A percentile compares a stretch with the other conserved stretches of the same genome.
Evolutionary conservation across 2,797 vertebrate genomes (phyloP).

Genomic region (Neosilurus mollespiculum): DNA sequence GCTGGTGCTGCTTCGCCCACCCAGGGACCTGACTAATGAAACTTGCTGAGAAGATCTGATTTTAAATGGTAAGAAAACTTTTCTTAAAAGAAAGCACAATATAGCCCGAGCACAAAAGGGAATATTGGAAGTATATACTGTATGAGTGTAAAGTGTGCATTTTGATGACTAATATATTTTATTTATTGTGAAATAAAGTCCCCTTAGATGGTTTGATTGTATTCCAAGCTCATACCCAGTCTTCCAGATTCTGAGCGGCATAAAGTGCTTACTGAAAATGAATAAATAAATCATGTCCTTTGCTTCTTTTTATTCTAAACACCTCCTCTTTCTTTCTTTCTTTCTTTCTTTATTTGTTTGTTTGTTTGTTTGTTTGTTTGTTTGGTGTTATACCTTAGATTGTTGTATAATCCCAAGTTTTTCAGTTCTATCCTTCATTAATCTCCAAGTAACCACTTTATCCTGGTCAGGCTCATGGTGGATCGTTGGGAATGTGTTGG

Average conservation of each 20-base stretch:
- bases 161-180: background rate
- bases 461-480: background rate
- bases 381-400: background rate
- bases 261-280: slow-evolving; percentile 1
- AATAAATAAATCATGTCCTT: background rate
- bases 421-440: background rate
- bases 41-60: background rate
- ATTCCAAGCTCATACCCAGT: background rate
- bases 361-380: background rate
- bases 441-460: background rate
- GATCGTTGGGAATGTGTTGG: background rate
- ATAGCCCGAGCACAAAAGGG: background rate
- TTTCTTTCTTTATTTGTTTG: too few relatives aligned
- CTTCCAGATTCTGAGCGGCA: background rate
- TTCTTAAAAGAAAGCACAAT: background rate
- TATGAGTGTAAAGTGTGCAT: background rate
- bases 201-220: background rate
- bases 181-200: background rate
- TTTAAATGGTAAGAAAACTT: background rate
- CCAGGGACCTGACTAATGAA: background rate
- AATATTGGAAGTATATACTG: background rate
- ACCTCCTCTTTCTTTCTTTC: background rate
- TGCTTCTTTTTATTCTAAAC: background rate
- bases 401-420: background rate
- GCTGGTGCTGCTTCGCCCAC: background rate